Evolutionary conservation across 2,113 vertebrate genomes (phyloP), one percentile per base, ranked within the genome.

Genomic region (Rhagologus leucostigma): DNA sequence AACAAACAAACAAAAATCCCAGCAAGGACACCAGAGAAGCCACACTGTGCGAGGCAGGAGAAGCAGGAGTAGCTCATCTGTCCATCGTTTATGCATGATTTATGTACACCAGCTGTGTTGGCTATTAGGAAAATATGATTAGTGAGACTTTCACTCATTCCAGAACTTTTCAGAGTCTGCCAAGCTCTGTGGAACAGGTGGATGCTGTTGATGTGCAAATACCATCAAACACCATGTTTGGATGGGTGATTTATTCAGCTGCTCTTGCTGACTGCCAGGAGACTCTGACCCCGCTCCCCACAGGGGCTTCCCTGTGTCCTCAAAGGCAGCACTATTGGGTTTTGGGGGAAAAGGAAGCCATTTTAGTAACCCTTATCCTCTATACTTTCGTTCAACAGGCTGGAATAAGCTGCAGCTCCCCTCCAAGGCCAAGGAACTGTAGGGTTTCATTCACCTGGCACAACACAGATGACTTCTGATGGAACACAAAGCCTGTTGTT

Each of bases 1-100:
- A 88, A 50, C 26, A 93, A 90, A 84, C 73, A 67, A 85, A 96
- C 73, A 82, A 30, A 92, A 78, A 42, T 5, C 90, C 96, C 97
- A 95, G 97, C 93, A 84, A 93, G 96, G 90, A 76, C 91, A 93
- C 93, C 60, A 84, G 87, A 93, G 69, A 80, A 94, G 56, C 85
- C 91, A 93, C 95, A 91, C 57, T 59, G 96, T 67, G 89, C 53
- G 12, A 90, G 96, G 93, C 91, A 84, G 87, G 90, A 95, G 93
- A 74, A 96, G 90, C 74, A 94, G 90, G 52, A 94, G 83, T n/a
- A 93, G 79, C 83, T 96, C 52, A 10, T 46, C 46, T 85, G 78
- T 93, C 89, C 64, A 10, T 18, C 22, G 6, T 32, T 87, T 47
- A 62, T 13, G 46, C 47, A 17, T 8, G 71, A 30, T 10, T 84